Conservation (phyloP, 2,797 vertebrate species). For the Hippoglossus hippoglossus region DNA sequence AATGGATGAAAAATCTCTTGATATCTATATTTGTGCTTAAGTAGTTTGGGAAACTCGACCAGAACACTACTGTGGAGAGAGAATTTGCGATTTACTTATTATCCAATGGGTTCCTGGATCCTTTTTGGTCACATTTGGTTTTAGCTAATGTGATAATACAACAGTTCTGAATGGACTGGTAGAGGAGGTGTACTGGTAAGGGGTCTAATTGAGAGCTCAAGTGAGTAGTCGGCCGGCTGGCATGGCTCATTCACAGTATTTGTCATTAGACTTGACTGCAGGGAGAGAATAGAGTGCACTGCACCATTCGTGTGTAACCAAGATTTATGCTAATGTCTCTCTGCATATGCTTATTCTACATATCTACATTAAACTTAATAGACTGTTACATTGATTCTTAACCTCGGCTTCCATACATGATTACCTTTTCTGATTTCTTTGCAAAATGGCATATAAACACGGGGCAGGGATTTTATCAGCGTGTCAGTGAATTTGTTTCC, state of each 20-base stretch:
- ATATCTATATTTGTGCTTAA: too few relatives aligned
- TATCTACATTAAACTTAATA: constrained; percentile 99
- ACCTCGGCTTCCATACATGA: constrained; percentile 99
- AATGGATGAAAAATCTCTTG: too few relatives aligned
- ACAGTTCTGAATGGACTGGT: constrained; percentile 44
- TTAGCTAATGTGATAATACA: constrained; percentile 21
- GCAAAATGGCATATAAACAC: constrained; percentile 97
- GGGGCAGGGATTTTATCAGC: constrained; percentile 94
- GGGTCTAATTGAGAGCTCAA: constrained; percentile 86
- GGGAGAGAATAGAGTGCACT: constrained; percentile 78
- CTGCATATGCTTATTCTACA: constrained; percentile 99
- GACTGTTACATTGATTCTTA: constrained; percentile 99
- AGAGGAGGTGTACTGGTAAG: constrained; percentile 59
- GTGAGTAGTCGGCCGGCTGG: constrained; percentile 77
- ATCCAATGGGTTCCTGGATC: too few relatives aligned
- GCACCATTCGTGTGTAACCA: constrained; percentile 91
- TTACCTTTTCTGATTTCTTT: constrained; percentile 99
- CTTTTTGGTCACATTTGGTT: constrained; percentile 22
- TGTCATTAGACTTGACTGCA: constrained; percentile 84
- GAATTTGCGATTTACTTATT: too few relatives aligned
- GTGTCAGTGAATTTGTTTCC: constrained; percentile 94
- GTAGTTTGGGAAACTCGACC: too few relatives aligned
- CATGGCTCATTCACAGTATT: constrained; percentile 82
- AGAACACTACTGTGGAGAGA: too few relatives aligned
- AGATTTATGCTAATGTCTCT: constrained; percentile 99